Evolutionary conservation across 2,797 vertebrate genomes (phyloP).

Genomic region (Spinibarbus caldwelli): DNA sequence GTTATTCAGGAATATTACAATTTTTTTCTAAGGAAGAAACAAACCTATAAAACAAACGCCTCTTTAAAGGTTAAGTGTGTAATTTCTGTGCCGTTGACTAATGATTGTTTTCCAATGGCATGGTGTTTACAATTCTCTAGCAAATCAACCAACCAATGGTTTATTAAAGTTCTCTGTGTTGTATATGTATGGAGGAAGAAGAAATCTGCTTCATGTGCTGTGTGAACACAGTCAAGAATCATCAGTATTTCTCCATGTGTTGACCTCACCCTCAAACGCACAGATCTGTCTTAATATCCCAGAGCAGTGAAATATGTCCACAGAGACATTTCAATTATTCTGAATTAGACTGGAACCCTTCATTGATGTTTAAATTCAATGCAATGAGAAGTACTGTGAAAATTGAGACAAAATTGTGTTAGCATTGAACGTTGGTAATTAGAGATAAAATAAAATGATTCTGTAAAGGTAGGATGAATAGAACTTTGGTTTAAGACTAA

Average conservation of each 20-base stretch:
- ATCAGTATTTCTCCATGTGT: neutral
- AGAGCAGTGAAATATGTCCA: slow-evolving; percentile 17
- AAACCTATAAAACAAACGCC: neutral
- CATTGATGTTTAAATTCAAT: slow-evolving; percentile 26
- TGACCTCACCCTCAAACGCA: slow-evolving; percentile 1
- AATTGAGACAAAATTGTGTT: neutral
- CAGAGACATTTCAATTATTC: slow-evolving; percentile 42
- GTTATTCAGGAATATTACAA: neutral
- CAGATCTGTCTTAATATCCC: slow-evolving; percentile 24
- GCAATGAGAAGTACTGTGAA: neutral
- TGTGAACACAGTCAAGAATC: neutral
- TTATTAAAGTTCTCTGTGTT: neutral
- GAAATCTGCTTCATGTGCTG: neutral
- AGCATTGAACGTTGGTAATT: neutral
- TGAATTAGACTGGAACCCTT: slow-evolving; percentile 19
- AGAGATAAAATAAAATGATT: neutral
- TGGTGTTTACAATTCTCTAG: neutral
- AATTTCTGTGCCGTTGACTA: neutral
- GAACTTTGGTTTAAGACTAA: neutral
- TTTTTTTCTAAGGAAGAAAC: neutral
- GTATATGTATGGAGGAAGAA: neutral
- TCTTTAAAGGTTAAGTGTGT: neutral
- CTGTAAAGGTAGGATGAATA: neutral
- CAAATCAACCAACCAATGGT: neutral
- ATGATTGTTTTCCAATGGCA: neutral